Conservation (phyloP, 1,140 invertebrate species). For the Steinernema khuongi region DNA sequence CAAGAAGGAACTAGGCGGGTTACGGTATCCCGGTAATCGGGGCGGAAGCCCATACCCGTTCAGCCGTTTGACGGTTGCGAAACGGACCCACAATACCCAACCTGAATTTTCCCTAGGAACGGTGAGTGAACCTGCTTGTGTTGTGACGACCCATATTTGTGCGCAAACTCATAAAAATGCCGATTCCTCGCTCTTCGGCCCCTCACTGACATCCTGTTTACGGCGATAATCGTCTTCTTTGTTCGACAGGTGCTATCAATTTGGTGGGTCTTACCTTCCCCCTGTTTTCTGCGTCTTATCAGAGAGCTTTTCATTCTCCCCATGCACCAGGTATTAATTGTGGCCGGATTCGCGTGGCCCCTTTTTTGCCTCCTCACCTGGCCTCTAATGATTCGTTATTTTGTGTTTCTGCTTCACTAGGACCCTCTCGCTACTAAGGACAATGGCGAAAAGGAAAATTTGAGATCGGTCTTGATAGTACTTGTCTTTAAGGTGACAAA, state of each 20-base stretch:
- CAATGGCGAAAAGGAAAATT: too few species aligned
- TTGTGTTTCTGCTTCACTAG: neutral
- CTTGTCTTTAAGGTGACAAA: too few species aligned
- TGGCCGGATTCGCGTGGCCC: too few species aligned
- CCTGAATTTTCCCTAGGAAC: neutral
- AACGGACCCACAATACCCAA: neutral
- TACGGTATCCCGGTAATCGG: neutral
- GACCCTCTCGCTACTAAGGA: too few species aligned
- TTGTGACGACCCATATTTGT: neutral
- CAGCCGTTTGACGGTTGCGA: neutral
- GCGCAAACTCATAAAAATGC: neutral
- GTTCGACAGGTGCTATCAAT: neutral
- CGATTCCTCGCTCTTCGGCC: too few species aligned
- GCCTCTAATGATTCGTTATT: neutral
- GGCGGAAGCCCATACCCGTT: neutral
- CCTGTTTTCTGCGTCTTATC: neutral
- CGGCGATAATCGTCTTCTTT: neutral
- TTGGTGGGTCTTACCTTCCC: neutral
- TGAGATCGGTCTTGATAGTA: too few species aligned
- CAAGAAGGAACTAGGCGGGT: too few species aligned
- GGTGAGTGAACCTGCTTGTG: neutral
- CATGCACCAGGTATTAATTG: neutral
- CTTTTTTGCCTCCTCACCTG: too few species aligned
- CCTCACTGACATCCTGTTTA: too few species aligned
- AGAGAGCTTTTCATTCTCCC: neutral